A percentile compares a stretch with the other conserved stretches of the same genome.
phyloP scores from a whole-genome alignment of 2,113 vertebrate species.

The Mohoua ochrocephala region DNA sequence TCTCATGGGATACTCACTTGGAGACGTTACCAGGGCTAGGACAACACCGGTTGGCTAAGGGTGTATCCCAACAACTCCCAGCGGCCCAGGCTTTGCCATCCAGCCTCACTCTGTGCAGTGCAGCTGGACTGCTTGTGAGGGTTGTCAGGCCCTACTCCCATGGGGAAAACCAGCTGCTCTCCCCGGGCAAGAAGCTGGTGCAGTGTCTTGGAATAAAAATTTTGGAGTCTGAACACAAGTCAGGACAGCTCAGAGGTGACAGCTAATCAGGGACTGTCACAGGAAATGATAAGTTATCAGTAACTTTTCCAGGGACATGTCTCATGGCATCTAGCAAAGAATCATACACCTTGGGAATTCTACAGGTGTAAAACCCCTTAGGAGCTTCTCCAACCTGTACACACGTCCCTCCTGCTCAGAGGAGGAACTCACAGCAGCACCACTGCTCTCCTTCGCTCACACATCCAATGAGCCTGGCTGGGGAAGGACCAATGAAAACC shows the following conservation, averaged over 20 bases:
- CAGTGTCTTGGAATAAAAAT: background rate
- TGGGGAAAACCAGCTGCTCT: background rate
- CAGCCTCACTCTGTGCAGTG: background rate
- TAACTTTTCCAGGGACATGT: background rate
- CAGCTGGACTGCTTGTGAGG: background rate
- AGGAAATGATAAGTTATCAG: background rate
- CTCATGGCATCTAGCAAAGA: background rate
- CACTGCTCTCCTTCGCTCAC: background rate
- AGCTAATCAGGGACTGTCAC: background rate
- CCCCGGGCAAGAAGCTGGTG: background rate
- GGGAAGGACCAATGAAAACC: background rate
- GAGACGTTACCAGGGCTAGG: background rate
- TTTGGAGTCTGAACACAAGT: background rate
- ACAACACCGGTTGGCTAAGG: accelerated
- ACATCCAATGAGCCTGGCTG: background rate
- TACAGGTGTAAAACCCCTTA: background rate
- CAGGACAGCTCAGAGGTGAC: background rate
- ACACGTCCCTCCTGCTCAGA: background rate
- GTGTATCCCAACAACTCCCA: background rate
- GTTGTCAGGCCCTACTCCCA: background rate
- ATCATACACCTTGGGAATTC: background rate
- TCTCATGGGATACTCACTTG: background rate
- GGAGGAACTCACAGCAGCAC: background rate
- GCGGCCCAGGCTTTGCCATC: background rate
- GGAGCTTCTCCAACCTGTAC: background rate